phyloP scores from a whole-genome alignment of 2,797 vertebrate species.

The Pseudochirops cupreus region DNA sequence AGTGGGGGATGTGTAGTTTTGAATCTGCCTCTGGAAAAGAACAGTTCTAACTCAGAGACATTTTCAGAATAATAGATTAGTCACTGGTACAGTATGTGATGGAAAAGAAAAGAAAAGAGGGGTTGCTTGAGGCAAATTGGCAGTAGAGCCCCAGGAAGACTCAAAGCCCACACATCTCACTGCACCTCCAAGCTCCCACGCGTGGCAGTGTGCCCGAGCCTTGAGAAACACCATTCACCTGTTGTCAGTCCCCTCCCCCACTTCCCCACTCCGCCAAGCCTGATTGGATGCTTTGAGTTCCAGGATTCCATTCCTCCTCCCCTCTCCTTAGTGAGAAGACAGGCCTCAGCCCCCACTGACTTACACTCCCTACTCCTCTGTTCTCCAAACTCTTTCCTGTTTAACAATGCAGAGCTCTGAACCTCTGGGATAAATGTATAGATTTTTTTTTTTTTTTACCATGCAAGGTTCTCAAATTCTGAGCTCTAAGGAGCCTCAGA shows the following conservation, averaged over 20 bases:
- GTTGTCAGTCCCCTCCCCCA: not conserved
- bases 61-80: constrained; percentile 12
- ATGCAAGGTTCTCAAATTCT: not conserved
- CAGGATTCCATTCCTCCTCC: not conserved
- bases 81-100: not conserved
- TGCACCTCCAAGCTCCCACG: not conserved
- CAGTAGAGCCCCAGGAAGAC: not conserved
- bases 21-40: not conserved
- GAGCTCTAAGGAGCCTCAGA: not conserved
- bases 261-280: not conserved
- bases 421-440: not conserved
- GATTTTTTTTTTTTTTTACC: not conserved
- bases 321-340: not conserved
- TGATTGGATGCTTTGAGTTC: not conserved
- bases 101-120: not conserved
- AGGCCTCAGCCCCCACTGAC: not conserved
- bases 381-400: not conserved
- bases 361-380: not conserved
- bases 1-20: not conserved
- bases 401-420: not conserved
- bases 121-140: constrained; percentile 1
- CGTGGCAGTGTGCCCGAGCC: not conserved
- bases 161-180: not conserved
- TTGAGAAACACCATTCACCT: not conserved
- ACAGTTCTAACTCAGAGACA: not conserved